phyloP scores from a whole-genome alignment of 2,113 vertebrate species.

The Poeciliopsis retropinna region DNA sequence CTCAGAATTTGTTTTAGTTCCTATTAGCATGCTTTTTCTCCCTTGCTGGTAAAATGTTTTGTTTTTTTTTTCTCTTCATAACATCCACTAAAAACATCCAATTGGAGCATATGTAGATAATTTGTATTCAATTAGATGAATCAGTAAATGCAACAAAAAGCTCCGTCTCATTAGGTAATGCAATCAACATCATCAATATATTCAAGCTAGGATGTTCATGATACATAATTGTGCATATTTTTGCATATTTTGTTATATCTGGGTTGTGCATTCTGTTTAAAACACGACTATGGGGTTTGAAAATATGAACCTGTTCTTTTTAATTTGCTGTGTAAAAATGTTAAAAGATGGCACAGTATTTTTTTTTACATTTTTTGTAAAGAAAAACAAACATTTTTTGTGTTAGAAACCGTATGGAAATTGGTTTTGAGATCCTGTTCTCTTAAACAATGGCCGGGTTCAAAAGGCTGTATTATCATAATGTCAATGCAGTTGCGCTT shows the following conservation, averaged over 20 bases:
- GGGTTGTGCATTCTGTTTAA: neutral
- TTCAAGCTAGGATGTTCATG: neutral
- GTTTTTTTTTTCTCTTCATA: neutral
- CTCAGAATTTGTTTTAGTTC: neutral
- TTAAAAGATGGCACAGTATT: neutral
- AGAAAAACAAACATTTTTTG: neutral
- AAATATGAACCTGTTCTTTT: neutral
- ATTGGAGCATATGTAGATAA: constrained; percentile 1
- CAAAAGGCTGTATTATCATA: neutral
- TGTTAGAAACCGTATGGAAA: neutral
- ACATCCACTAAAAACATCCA: neutral
- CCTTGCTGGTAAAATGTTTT: neutral
- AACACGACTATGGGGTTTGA: constrained; percentile 1
- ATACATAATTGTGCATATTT: constrained; percentile 23
- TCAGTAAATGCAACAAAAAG: constrained; percentile 22
- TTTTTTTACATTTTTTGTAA: no score
- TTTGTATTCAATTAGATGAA: constrained; percentile 12
- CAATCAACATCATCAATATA: constrained; percentile 25
- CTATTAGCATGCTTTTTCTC: neutral
- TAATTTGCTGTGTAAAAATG: neutral
- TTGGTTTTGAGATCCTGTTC: neutral
- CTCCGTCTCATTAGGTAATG: constrained; percentile 7
- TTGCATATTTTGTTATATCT: constrained; percentile 9
- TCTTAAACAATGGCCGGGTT: neutral
- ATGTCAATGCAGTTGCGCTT: constrained; percentile 1